These are phyloP conservation scores for Coptodon bakossiorum DNA, from an alignment of 2,113 vertebrate species.

Conservation along the genomic window DNA sequence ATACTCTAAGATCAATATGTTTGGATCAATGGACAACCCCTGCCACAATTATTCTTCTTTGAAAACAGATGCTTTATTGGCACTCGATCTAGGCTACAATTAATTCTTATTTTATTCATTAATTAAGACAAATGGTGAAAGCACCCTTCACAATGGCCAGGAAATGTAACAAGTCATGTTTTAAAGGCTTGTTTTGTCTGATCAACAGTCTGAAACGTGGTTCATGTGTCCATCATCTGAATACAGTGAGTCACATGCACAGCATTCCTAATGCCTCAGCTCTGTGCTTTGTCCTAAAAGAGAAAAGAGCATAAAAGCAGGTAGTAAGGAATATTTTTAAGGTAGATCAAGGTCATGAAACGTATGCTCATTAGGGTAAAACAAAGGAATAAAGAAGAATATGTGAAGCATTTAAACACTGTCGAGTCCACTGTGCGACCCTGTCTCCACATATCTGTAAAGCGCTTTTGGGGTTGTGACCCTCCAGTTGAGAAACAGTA, in stretches of 20 bases:
- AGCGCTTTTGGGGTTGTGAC: conserved; percentile 6
- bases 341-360: not conserved
- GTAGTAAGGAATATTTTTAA: not conserved
- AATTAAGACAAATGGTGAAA: not conserved
- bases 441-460: not conserved
- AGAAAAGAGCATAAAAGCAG: not conserved
- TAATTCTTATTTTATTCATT: not conserved
- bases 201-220: not conserved
- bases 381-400: not conserved
- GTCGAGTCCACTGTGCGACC: not conserved
- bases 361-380: not conserved
- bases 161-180: not conserved
- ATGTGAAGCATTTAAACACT: not conserved
- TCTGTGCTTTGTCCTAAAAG: not conserved
- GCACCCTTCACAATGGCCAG: not conserved
- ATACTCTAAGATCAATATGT: not conserved
- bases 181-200: not conserved
- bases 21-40: not conserved
- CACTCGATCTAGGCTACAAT: not conserved
- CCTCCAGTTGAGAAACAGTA: conserved; percentile 9
- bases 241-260: not conserved
- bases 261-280: not conserved
- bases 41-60: not conserved
- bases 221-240: not conserved
- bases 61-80: not conserved